Evolutionary conservation across 2,888 invertebrate genomes (phyloP).

Genomic region (Galerucella pusilla): DNA sequence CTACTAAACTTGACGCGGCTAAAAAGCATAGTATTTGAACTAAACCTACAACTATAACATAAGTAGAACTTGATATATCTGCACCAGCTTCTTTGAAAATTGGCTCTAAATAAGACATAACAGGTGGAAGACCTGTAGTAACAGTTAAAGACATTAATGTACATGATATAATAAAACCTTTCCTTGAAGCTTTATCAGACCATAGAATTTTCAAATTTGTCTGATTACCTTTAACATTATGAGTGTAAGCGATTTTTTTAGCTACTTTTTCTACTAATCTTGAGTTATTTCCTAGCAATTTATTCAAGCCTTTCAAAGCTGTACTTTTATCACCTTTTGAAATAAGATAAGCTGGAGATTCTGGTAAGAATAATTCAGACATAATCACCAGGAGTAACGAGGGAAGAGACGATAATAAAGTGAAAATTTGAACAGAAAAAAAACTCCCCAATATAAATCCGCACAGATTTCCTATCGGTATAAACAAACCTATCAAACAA

Average conservation of each 20-base stretch:
- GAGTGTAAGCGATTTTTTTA: slow-evolving; percentile 1
- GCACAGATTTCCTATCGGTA: slow-evolving; percentile 48
- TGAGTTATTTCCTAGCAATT: slow-evolving; percentile 25
- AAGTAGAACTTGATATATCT: slow-evolving; percentile 3
- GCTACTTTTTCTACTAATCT: neutral
- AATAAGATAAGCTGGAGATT: slow-evolving; percentile 50
- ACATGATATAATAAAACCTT: slow-evolving; percentile 73
- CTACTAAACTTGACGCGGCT: slow-evolving; percentile 21
- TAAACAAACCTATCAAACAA: slow-evolving; percentile 61
- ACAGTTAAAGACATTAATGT: neutral
- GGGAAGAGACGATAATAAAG: slow-evolving; percentile 47
- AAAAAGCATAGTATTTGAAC: slow-evolving; percentile 19
- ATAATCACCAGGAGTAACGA: slow-evolving; percentile 40
- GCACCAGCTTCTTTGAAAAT: slow-evolving; percentile 25
- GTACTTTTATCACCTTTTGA: slow-evolving; percentile 67
- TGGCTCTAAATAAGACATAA: slow-evolving; percentile 21
- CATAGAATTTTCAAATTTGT: slow-evolving; percentile 31
- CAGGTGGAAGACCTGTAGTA: slow-evolving; percentile 14
- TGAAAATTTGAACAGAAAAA: slow-evolving; percentile 43
- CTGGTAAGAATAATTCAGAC: slow-evolving; percentile 48
- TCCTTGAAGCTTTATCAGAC: slow-evolving; percentile 34
- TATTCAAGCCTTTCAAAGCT: slow-evolving; percentile 69
- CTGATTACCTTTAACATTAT: slow-evolving; percentile 24
- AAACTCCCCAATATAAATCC: slow-evolving; percentile 49
- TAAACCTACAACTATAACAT: slow-evolving; percentile 1